A percentile compares a stretch with the other conserved stretches of the same genome.
These are phyloP conservation scores for Megaceryle alcyon DNA, from an alignment of 2,797 vertebrate genomes.

Conservation along the genomic window DNA sequence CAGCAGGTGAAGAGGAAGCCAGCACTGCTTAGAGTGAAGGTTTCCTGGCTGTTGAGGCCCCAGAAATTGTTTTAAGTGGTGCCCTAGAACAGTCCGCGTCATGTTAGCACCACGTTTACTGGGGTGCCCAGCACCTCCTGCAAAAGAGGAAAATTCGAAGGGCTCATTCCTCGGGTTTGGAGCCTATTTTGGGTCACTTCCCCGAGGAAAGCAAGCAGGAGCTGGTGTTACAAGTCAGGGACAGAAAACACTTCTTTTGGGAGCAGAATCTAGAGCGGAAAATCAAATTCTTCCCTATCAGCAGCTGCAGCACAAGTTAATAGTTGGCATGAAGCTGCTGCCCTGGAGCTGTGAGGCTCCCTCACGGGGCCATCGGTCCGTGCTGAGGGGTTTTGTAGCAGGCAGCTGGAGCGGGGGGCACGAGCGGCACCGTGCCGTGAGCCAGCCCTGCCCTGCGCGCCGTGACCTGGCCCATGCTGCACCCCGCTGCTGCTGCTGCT, in stretches of 20 bases:
- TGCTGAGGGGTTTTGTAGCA: neutral
- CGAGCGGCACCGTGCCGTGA: rapidly evolving
- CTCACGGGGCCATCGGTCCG: neutral
- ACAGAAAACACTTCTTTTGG: neutral
- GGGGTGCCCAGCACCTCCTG: neutral
- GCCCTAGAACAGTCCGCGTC: neutral
- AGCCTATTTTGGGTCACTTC: neutral
- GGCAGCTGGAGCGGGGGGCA: neutral
- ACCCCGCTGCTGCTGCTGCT: no score
- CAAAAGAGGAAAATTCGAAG: neutral
- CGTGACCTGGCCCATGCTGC: no score
- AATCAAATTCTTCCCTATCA: constrained; percentile 1
- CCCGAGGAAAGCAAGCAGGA: neutral
- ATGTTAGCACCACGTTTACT: neutral
- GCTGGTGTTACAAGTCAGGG: neutral
- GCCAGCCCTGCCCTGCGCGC: neutral
- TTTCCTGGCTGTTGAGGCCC: neutral
- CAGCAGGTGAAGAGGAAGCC: neutral
- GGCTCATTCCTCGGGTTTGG: neutral
- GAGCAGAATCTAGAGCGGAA: constrained; percentile 32
- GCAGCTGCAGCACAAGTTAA: neutral
- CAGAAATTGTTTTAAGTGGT: neutral
- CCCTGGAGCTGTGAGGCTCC: neutral
- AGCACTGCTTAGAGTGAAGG: neutral
- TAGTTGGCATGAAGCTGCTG: neutral